A percentile compares a stretch with the other conserved stretches of the same genome.
These are phyloP conservation scores for Hypena proboscidalis DNA, from an alignment of 2,888 invertebrate species.

Conservation along the genomic window DNA sequence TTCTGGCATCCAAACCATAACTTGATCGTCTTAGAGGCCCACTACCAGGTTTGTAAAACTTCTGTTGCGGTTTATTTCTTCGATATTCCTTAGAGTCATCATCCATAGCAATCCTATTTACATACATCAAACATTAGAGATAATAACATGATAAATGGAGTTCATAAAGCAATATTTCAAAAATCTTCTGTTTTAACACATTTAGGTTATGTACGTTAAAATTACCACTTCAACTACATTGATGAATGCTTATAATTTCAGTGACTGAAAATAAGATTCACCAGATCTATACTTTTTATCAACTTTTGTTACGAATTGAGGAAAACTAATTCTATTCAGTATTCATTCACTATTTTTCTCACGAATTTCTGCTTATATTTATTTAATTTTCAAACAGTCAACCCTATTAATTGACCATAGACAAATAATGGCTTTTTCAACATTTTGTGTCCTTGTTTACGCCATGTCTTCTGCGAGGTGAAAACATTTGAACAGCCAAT, in stretches of 20 bases:
- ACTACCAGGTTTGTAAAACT: constrained; percentile 91
- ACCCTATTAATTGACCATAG: constrained; percentile 23
- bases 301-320: constrained; percentile 29
- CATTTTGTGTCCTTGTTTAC: no score
- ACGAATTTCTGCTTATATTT: constrained; percentile 36
- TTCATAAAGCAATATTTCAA: constrained; percentile 26
- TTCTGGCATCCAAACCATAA: constrained; percentile 84
- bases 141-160: constrained; percentile 48
- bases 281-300: constrained; percentile 19
- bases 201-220: constrained; percentile 65
- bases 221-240: constrained; percentile 49
- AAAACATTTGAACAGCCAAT: no score
- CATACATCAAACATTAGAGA: constrained; percentile 53
- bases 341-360: constrained; percentile 33
- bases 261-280: constrained; percentile 33
- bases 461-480: no score
- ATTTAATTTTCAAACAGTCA: constrained; percentile 40
- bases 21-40: constrained; percentile 89
- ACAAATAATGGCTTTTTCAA: no score
- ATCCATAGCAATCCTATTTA: constrained; percentile 79
- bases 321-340: constrained; percentile 34
- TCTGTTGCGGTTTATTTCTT: constrained; percentile 89
- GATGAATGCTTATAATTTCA: constrained; percentile 26
- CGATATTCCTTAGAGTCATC: constrained; percentile 84
- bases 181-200: constrained; percentile 47